Conservation (phyloP, 1,140 invertebrate genomes). For the Subanguina moxae region DNA sequence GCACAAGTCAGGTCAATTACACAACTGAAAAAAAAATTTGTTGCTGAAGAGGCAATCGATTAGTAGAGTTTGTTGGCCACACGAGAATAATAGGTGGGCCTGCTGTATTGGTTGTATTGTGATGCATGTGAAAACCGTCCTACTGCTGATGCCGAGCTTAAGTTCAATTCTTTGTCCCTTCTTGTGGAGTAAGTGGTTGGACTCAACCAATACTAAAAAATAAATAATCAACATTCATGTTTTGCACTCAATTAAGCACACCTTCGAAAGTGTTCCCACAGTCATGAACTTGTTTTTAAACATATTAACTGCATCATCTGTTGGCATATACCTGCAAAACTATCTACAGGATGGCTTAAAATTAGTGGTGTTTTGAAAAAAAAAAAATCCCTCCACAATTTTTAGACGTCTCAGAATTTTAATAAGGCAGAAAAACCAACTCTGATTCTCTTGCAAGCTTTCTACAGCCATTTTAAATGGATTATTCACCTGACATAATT, state of each 20-base stretch:
- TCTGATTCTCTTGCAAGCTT: no score
- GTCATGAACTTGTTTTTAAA: slow-evolving; percentile 41
- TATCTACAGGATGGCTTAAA: slow-evolving; percentile 12
- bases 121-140: slow-evolving; percentile 10
- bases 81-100: slow-evolving; percentile 16
- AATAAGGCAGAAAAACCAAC: no score
- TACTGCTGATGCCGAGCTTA: slow-evolving; percentile 10
- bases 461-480: no score
- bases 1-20: no score
- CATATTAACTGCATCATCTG: slow-evolving; percentile 33
- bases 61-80: slow-evolving; percentile 2
- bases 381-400: no score
- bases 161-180: slow-evolving; percentile 15
- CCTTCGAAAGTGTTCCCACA: slow-evolving; percentile 33
- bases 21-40: no score
- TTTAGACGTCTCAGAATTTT: no score
- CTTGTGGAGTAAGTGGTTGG: slow-evolving; percentile 9
- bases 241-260: no score
- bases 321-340: slow-evolving; percentile 34
- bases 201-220: slow-evolving; percentile 24
- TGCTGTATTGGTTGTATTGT: slow-evolving; percentile 10
- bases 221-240: no score
- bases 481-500: slow-evolving; percentile 28
- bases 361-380: no score
- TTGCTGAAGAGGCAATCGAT: neutral